Base-by-base conservation (phyloP, 1,140 invertebrate genomes). In the Habropoda laboriosa region DNA sequence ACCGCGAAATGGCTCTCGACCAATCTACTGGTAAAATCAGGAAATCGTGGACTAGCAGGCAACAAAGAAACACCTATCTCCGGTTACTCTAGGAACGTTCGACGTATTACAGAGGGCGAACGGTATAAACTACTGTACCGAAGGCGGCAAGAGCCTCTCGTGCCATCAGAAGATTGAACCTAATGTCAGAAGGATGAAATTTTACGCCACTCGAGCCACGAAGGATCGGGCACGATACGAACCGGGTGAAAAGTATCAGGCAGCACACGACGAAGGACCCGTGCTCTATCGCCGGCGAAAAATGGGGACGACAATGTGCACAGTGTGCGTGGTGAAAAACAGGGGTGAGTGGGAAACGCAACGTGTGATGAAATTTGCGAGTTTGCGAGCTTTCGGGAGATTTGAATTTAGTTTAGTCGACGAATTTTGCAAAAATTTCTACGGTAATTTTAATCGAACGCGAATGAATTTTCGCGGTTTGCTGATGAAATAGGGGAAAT, bases 21-120 rank as follows among this genome's bases (percentile, higher is more conserved):
- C 80, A 85, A 85, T 86, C 80, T 82, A 76, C 82, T 55, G 70
- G 45, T 72, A 61, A 86, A 85, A 85, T 86, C 84, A 82, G 74
- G 71, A 79, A 85, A 78, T 78, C 45, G 67, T 57, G 74, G 45
- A 79, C 30, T 51, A 61, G 24, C 47, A 76, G 70, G 63, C 58
- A 77, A 81, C 61, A 58, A 85, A 77, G 55, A 60, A 80, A 81
- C 60, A 60, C 18, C 57, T 63, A 61, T 45, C 66, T 51, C 55
- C 55, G 42, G 57, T 35, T 53, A 12, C 51, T 57, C 49, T 38
- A 32, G 30, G 32, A 58, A 40, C n/a, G 53, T 49, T 58, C 75
- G 55, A 38, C 51, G 51, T 58, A 27, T 27, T 30, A 27, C 38
- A n/a, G 57, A 8, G 10, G 7, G 30, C 40, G 16, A 47, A 40